A percentile compares a stretch with the other conserved stretches of the same genome.
Conservation (phyloP, 1,140 invertebrate species). For the Penaeus indicus region DNA sequence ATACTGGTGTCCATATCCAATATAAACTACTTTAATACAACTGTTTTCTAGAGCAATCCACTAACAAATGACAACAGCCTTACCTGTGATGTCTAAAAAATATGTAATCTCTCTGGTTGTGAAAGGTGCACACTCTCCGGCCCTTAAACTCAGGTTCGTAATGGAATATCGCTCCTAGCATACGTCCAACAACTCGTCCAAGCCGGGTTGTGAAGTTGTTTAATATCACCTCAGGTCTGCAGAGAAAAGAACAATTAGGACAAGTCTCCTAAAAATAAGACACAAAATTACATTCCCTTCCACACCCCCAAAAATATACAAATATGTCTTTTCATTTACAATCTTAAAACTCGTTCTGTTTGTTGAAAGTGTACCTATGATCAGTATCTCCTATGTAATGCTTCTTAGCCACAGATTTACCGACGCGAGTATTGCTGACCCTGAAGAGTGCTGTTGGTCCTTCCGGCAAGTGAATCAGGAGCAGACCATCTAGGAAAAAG, state of each 20-base stretch:
- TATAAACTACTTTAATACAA: neutral
- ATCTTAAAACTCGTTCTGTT: neutral
- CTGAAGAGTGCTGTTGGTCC: constrained; percentile 93
- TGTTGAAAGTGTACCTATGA: constrained; percentile 41
- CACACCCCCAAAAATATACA: neutral
- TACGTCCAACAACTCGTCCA: constrained; percentile 89
- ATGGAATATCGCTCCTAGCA: constrained; percentile 97
- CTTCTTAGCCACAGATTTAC: constrained; percentile 75
- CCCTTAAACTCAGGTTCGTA: constrained; percentile 95
- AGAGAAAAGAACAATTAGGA: constrained; percentile 76
- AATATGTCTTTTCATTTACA: neutral
- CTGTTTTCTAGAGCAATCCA: neutral
- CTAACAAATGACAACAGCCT: constrained; percentile 42
- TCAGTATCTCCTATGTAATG: constrained; percentile 80
- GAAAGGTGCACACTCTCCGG: constrained; percentile 93
- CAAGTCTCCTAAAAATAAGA: neutral
- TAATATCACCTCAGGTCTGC: constrained; percentile 94
- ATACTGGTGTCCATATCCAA: too few species aligned
- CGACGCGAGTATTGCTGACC: constrained; percentile 73
- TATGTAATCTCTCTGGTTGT: constrained; percentile 99
- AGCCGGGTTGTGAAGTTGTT: constrained; percentile 97
- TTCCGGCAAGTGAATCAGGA: constrained; percentile 93
- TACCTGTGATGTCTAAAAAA: constrained; percentile 98
- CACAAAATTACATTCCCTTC: neutral
- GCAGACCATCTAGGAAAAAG: constrained; percentile 80